Evolutionary conservation across 2,797 vertebrate genomes (phyloP).

Genomic region (Epinephelus malabaricus): DNA sequence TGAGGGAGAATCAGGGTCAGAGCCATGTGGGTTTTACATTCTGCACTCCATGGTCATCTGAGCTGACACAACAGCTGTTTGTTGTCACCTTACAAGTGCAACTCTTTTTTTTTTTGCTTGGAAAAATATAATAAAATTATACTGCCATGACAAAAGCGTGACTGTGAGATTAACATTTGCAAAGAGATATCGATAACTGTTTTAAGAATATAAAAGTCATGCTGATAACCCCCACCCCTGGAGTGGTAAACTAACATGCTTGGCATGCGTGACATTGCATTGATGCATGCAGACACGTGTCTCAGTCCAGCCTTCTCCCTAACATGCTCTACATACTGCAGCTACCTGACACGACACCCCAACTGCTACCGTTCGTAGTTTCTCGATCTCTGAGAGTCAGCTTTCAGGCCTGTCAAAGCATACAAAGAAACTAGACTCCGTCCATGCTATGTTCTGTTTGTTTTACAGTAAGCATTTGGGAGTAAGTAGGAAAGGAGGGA

Average conservation of each 20-base stretch:
- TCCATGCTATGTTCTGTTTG: slow-evolving; percentile 75
- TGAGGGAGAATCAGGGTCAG: slow-evolving; percentile 67
- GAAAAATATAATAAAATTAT: neutral
- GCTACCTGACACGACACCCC: slow-evolving; percentile 74
- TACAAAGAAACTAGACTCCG: slow-evolving; percentile 73
- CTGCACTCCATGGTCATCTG: slow-evolving; percentile 58
- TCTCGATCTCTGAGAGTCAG: slow-evolving; percentile 64
- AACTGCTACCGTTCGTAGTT: slow-evolving; percentile 67
- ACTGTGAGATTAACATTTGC: slow-evolving; percentile 26
- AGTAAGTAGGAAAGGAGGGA: slow-evolving; percentile 54
- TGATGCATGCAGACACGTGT: slow-evolving; percentile 73
- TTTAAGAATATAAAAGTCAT: slow-evolving; percentile 15
- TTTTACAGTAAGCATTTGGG: slow-evolving; percentile 77
- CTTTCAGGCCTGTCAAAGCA: slow-evolving; percentile 74
- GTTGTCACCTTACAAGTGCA: slow-evolving; percentile 48
- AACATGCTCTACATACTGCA: slow-evolving; percentile 69
- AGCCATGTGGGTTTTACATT: slow-evolving; percentile 57
- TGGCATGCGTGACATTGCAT: slow-evolving; percentile 73
- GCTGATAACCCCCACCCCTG: slow-evolving; percentile 26
- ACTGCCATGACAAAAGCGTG: slow-evolving; percentile 6
- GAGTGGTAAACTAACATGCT: slow-evolving; percentile 59
- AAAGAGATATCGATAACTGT: slow-evolving; percentile 21
- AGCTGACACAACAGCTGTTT: slow-evolving; percentile 77
- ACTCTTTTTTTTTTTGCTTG: slow-evolving; percentile 20
- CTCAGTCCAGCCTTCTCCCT: slow-evolving; percentile 46